Evolutionary conservation across 2,797 vertebrate species (phyloP), one percentile per base, ranked within the genome.

Genomic region (Cottoperca gobio): DNA sequence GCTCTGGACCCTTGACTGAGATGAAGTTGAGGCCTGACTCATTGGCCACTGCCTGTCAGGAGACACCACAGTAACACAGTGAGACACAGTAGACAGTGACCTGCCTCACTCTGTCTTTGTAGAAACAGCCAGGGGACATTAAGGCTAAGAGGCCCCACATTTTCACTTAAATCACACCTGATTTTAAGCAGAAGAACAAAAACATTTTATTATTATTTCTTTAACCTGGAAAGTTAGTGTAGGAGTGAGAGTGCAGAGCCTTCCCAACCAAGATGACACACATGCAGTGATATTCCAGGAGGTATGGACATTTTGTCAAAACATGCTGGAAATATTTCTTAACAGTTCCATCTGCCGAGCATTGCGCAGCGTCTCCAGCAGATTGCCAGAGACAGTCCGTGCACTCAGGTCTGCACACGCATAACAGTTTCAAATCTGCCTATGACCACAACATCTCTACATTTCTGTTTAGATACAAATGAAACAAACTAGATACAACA

Each of bases 11-110:
- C 78, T 99, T 99, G 63, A 99, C 97, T 11, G 98, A 99, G 90
- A 99, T 98, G 92, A 99, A 99, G 88, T 99, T 99, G 54, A 99
- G 93, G 62, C 98, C 98, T 8, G 98, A 98, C 72, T 99, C 98
- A 12, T 99, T 99, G 78, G 98, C 98, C 33, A 99, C 96, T 0
- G 98, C 98, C 98, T 99, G 86, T 86, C 75, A 81, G 64, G 59
- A 78, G 1, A 87, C 31, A 64, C 83, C 66, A 82, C 13, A 88
- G 37, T 13, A 37, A 39, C 3, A n/a, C 21, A 63, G 19, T 0
- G 24, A 78, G 24, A 16, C 37, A 21, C 19, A 46, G 28, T 14
- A 37, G 24, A 58, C 31, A 43, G 24, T 9, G 10, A 69, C 2
- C 35, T 54, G 46, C 31, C 33, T 31, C 5, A 7, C 31, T 12